Percentiles rank a stretch among this genome's conserved stretches.
Evolutionary conservation across 2,797 vertebrate genomes (phyloP).

Genomic region (Pseudotriccus pelzelni): DNA sequence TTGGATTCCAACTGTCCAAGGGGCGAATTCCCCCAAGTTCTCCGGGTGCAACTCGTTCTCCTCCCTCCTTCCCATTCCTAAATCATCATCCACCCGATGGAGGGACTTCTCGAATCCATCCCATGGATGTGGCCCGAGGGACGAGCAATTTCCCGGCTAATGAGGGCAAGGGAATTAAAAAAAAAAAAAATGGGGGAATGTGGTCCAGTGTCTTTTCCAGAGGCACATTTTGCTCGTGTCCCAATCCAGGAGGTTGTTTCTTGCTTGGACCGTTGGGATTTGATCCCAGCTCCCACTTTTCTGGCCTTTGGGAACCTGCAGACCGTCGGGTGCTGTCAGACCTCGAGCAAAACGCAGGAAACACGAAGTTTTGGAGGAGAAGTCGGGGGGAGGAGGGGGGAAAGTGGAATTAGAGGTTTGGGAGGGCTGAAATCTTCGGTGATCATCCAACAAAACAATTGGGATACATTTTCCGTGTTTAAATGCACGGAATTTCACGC

Average conservation of each 20-base stretch:
- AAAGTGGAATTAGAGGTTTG: not conserved
- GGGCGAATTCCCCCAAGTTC: not conserved
- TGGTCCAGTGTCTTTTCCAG: not conserved
- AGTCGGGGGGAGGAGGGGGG: fast-evolving
- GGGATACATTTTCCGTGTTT: not conserved
- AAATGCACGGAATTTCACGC: not conserved
- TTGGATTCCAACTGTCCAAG: not conserved
- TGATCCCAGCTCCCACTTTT: not conserved
- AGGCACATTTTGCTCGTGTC: fast-evolving
- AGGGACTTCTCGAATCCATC: not conserved
- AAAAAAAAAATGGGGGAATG: not conserved
- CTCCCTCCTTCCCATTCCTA: not conserved
- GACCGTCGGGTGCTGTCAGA: too few relatives aligned
- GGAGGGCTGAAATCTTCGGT: not conserved
- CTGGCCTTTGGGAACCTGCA: not conserved
- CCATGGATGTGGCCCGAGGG: not conserved
- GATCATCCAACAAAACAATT: not conserved
- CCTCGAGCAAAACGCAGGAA: not conserved
- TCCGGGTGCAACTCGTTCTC: not conserved
- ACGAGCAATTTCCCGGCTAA: not conserved
- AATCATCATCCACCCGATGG: not conserved
- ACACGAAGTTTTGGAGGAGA: not conserved
- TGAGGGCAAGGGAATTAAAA: not conserved
- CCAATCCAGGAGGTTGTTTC: not conserved
- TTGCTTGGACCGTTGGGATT: not conserved